These are phyloP conservation scores for Oreotrochilus melanogaster DNA, from an alignment of 2,113 vertebrate genomes.

Conservation along the genomic window DNA sequence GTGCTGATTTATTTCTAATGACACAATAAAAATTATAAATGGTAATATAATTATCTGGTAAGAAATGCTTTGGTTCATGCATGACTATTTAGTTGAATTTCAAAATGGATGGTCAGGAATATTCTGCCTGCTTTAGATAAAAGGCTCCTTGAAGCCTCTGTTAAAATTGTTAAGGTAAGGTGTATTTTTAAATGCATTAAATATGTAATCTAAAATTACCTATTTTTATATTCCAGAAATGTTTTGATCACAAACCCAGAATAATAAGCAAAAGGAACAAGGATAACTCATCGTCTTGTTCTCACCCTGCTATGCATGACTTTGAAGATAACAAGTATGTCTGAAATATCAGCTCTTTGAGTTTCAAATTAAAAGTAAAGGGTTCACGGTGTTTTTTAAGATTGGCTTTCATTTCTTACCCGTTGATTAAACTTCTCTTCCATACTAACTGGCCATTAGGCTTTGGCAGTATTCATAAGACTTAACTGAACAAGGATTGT, in stretches of 20 bases:
- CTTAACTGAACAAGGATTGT: background rate
- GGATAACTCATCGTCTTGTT: conserved; percentile 89
- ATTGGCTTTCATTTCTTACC: background rate
- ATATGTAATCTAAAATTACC: conserved; percentile 7
- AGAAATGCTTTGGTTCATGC: background rate
- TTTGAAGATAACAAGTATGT: conserved; percentile 97
- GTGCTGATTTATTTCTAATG: conserved; percentile 72
- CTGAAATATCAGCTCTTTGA: background rate
- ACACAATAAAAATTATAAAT: background rate
- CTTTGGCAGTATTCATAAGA: background rate
- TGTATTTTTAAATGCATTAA: background rate
- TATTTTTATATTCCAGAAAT: conserved; percentile 86
- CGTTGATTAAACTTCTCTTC: background rate
- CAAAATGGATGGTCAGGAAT: background rate
- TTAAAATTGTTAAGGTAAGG: background rate
- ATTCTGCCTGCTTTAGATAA: background rate
- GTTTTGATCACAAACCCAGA: conserved; percentile 99
- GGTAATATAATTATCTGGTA: background rate
- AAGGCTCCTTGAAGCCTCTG: background rate
- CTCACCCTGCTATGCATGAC: conserved; percentile 92
- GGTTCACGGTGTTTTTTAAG: background rate
- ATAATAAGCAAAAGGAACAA: conserved; percentile 98
- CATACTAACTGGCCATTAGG: background rate
- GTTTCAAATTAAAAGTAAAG: background rate
- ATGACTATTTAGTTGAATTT: background rate